Evolutionary conservation across 2,888 invertebrate species (phyloP), one percentile per base, ranked within the genome.

Genomic region (Helicoverpa assulta): DNA sequence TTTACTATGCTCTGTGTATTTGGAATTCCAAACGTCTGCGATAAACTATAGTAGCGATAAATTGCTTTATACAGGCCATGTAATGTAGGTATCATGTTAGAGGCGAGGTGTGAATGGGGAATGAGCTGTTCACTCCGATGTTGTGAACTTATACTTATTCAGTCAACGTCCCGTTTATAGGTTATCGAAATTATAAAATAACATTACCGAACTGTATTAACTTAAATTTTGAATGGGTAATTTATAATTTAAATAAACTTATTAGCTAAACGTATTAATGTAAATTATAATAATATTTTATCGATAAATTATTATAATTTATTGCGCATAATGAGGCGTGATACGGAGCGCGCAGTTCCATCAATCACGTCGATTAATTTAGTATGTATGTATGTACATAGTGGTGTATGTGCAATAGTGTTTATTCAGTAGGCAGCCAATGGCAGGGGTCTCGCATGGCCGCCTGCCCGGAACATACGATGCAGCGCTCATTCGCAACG

Each of bases 41-140:
- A 88, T 90, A 88, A 86, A 88, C 81, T 86, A 84, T 87, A 82
- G 83, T 80, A 82, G 84, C 88, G 77, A 91, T 92, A 92, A 91
- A 90, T 90, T 86, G 88, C 78, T 88, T 88, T 88, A 91, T 89
- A 88, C 88, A 86, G 84, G 81, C 78, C 83, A 85, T 89, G 87
- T 89, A 88, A 87, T 87, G 81, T 84, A 73, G 77, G 80, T 85
- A 86, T 86, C 82, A 85, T 87, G 84, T 86, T 85, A 70, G 81
- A 81, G 73, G 67, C 81, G 78, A 88, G 85, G 85, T 88, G 87
- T 85, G 88, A 89, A 91, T 89, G 80, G 85, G 71, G 85, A 85
- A 89, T 88, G 85, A 86, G 86, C 85, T 80, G 82, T 85, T 75
- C 82, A 83, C 29, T 82, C 87, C 80, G 86, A 43, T 43, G 43